Conservation (phyloP, 2,888 invertebrate genomes). For the Protula sp. region DNA sequence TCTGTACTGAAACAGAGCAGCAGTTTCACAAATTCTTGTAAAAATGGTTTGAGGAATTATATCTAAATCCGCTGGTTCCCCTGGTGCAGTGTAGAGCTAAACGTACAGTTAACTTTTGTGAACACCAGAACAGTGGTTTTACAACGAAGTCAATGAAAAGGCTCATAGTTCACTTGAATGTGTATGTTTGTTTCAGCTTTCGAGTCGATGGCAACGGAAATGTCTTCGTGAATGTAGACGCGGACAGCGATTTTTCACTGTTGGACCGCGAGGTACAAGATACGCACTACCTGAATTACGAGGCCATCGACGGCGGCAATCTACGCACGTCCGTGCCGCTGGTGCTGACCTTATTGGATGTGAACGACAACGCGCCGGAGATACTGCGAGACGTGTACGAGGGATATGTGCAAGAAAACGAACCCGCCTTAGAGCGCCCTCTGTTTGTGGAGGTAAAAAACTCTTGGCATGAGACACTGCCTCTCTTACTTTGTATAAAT, state of each 20-base stretch:
- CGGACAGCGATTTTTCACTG: conserved; percentile 36
- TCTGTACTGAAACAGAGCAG: too few species aligned
- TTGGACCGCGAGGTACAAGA: conserved; percentile 77
- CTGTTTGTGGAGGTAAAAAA: conserved; percentile 13
- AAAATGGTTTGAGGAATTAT: too few species aligned
- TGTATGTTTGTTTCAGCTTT: not conserved
- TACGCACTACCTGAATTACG: conserved; percentile 72
- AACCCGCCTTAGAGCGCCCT: conserved; percentile 68
- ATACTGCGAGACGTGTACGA: conserved; percentile 40
- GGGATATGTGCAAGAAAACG: conserved; percentile 66
- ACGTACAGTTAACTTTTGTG: too few species aligned
- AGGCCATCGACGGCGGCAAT: conserved; percentile 77
- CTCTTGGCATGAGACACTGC: too few species aligned
- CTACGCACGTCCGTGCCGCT: conserved; percentile 38
- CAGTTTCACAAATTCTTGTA: too few species aligned
- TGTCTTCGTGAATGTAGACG: conserved; percentile 59
- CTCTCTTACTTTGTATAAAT: too few species aligned
- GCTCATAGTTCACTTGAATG: too few species aligned
- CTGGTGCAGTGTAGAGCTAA: too few species aligned
- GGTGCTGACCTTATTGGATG: conserved; percentile 37
- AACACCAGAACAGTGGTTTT: too few species aligned
- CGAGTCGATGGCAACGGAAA: conserved; percentile 57
- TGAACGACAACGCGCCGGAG: conserved; percentile 43
- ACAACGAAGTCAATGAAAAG: too few species aligned
- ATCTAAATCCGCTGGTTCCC: too few species aligned